Evolutionary conservation across 2,113 vertebrate species (phyloP).

Genomic region (Copsychus sechellarum): DNA sequence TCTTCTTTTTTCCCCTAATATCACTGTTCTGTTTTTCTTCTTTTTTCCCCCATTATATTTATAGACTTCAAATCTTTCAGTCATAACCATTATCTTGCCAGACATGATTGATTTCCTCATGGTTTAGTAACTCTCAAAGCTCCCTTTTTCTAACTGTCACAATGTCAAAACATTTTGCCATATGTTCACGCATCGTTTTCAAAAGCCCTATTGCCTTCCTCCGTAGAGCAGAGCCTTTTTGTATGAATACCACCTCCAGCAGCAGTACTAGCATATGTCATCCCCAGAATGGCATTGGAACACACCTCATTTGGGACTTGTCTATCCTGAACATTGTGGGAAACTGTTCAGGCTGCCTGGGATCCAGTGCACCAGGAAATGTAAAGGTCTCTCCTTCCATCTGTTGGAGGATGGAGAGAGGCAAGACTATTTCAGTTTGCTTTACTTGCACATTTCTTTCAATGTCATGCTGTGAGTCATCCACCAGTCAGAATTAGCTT

Average conservation of each 20-base stretch:
- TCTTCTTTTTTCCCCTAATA: background rate
- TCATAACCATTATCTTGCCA: constrained; percentile 25
- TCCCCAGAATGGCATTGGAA: background rate
- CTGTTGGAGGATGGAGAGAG: background rate
- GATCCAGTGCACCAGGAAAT: background rate
- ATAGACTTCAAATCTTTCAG: background rate
- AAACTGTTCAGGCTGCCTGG: background rate
- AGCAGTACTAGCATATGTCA: background rate
- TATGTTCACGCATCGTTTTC: background rate
- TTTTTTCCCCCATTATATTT: background rate
- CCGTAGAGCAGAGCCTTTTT: background rate
- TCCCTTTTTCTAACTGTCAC: background rate
- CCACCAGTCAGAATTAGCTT: background rate
- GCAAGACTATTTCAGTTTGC: fast-evolving
- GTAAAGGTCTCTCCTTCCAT: background rate
- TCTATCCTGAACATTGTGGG: background rate
- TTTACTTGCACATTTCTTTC: background rate
- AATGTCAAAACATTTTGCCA: constrained; percentile 55
- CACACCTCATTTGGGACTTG: background rate
- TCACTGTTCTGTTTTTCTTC: background rate
- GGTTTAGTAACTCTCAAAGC: constrained; percentile 21
- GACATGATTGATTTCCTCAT: constrained; percentile 34
- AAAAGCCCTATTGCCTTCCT: background rate
- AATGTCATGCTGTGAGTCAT: background rate
- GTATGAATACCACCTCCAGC: background rate